phyloP scores from a whole-genome alignment of 2,113 vertebrate species.

The Pyxicephalus adspersus region DNA sequence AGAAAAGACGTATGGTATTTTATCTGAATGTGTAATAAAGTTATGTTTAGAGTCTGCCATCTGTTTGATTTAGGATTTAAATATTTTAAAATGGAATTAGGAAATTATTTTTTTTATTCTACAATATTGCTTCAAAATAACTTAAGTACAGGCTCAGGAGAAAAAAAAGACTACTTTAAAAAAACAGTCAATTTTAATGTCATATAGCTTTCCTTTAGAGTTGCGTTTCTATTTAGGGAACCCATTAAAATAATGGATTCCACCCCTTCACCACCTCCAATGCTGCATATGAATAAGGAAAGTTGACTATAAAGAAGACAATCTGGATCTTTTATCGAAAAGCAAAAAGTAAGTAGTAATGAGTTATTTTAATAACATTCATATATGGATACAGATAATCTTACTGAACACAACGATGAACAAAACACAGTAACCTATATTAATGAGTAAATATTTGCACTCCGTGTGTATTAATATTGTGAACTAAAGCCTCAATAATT shows the following conservation, averaged over 20 bases:
- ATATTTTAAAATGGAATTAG: slow-evolving; percentile 24
- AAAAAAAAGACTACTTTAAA: background rate
- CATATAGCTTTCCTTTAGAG: background rate
- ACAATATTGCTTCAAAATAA: slow-evolving; percentile 3
- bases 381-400: no score
- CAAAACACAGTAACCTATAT: no score
- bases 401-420: no score
- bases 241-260: slow-evolving; percentile 26
- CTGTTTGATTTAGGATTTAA: slow-evolving; percentile 28
- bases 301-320: background rate
- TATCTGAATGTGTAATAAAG: slow-evolving; percentile 22
- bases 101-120: slow-evolving; percentile 5
- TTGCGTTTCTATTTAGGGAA: slow-evolving; percentile 19
- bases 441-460: no score
- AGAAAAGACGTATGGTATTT: slow-evolving; percentile 39
- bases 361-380: no score
- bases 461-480: no score
- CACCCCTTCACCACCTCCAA: slow-evolving; percentile 13
- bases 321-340: no score
- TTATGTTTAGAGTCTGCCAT: slow-evolving; percentile 42
- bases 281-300: background rate
- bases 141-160: background rate
- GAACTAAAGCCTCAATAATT: no score
- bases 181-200: slow-evolving; percentile 15
- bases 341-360: no score